phyloP scores from a whole-genome alignment of 2,888 invertebrate species.

The Drosophila phalerata region DNA sequence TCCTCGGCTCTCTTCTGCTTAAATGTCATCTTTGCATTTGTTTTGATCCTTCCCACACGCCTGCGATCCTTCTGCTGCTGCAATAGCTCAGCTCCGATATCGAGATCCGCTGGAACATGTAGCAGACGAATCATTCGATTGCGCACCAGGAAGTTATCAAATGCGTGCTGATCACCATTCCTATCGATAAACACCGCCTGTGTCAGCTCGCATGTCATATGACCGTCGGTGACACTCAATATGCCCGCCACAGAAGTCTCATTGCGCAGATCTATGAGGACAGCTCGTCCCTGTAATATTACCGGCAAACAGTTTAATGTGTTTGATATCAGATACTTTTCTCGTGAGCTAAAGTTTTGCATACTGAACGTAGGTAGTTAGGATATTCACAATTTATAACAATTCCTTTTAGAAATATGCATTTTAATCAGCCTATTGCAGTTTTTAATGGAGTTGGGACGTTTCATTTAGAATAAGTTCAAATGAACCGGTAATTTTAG shows the following conservation, averaged over 20 bases:
- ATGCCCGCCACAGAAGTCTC: constrained; percentile 84
- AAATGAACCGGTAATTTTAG: too few relatives aligned
- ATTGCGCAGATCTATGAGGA: constrained; percentile 84
- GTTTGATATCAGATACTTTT: constrained; percentile 82
- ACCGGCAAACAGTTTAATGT: constrained; percentile 81
- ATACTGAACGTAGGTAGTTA: constrained; percentile 24
- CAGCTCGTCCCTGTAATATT: constrained; percentile 76
- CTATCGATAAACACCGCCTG: constrained; percentile 84
- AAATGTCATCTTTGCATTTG: constrained; percentile 69
- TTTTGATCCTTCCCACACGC: constrained; percentile 8
- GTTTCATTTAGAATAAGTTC: too few relatives aligned
- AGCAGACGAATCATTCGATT: constrained; percentile 83
- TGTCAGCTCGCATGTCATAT: constrained; percentile 82
- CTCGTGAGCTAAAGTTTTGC: constrained; percentile 75
- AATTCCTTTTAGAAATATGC: background rate
- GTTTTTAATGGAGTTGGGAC: too few relatives aligned
- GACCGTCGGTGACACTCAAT: constrained; percentile 81
- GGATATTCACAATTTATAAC: background rate
- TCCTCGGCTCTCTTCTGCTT: constrained; percentile 77
- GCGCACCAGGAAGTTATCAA: constrained; percentile 83
- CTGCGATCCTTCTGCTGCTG: constrained; percentile 55
- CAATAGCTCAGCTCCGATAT: constrained; percentile 66
- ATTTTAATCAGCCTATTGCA: too few relatives aligned
- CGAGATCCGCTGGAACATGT: constrained; percentile 78
- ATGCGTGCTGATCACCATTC: constrained; percentile 79